These are phyloP conservation scores for Aethes cnicana DNA, from an alignment of 2,888 invertebrate species.

Conservation along the genomic window DNA sequence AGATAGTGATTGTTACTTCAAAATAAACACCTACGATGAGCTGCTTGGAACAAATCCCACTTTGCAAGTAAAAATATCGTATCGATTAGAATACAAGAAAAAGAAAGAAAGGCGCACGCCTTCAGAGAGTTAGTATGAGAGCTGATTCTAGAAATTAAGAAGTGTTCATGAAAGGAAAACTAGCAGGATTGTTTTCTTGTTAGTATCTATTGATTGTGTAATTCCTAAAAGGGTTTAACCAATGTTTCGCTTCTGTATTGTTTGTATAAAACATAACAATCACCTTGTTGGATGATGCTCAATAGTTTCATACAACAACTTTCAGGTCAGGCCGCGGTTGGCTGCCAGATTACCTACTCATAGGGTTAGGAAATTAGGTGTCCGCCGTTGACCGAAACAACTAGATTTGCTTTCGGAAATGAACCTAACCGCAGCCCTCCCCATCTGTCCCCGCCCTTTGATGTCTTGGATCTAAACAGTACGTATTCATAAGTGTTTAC, in stretches of 20 bases:
- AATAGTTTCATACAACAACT: constrained; percentile 5
- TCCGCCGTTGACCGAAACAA: constrained; percentile 9
- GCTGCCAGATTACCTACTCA: constrained; percentile 4
- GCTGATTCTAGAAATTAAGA: too few relatives aligned
- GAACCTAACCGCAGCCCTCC: constrained; percentile 41
- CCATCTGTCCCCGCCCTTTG: constrained; percentile 46
- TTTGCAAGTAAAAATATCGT: too few relatives aligned
- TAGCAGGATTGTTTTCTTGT: too few relatives aligned
- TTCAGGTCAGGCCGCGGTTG: constrained; percentile 10
- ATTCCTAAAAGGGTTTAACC: not conserved
- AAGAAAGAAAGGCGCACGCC: too few relatives aligned
- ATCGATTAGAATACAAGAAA: too few relatives aligned
- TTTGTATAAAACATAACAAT: constrained; percentile 3
- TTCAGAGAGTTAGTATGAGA: too few relatives aligned
- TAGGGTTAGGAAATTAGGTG: constrained; percentile 15
- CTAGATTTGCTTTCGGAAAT: constrained; percentile 39
- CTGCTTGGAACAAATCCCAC: too few relatives aligned
- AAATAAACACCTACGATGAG: too few relatives aligned
- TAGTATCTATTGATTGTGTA: too few relatives aligned
- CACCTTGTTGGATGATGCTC: not conserved
- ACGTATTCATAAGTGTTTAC: constrained; percentile 33
- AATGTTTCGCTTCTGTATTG: not conserved
- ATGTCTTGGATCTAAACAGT: constrained; percentile 39
- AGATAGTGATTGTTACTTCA: too few relatives aligned
- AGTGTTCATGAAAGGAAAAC: too few relatives aligned